Percentiles rank a stretch among this genome's conserved stretches.
phyloP scores from a whole-genome alignment of 2,113 vertebrate genomes.

The Isichthys henryi region DNA sequence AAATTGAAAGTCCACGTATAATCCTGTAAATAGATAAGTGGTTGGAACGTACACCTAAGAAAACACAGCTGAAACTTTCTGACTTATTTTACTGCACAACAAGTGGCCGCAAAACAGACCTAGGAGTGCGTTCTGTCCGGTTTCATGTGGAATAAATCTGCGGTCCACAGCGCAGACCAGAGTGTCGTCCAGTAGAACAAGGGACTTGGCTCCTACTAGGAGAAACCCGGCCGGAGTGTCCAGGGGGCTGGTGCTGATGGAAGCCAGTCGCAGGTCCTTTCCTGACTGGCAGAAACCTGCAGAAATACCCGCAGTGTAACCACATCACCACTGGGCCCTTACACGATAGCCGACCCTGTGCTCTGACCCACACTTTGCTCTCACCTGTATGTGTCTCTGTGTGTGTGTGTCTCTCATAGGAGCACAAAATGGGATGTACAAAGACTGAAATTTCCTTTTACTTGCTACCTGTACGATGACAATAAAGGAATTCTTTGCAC shows the following conservation, averaged over 20 bases:
- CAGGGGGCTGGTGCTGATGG: constrained; percentile 70
- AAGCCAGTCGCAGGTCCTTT: constrained; percentile 80
- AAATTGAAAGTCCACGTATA: background rate
- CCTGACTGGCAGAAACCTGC: constrained; percentile 87
- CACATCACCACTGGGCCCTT: background rate
- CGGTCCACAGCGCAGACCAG: constrained; percentile 88
- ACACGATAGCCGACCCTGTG: background rate
- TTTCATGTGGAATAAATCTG: constrained; percentile 87
- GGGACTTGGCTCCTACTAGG: constrained; percentile 84
- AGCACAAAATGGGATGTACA: background rate
- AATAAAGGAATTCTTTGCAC: background rate
- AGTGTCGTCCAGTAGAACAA: constrained; percentile 75
- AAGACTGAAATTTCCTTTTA: background rate
- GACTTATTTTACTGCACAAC: background rate
- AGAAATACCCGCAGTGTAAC: background rate
- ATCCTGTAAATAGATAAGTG: background rate
- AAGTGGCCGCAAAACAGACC: constrained; percentile 62
- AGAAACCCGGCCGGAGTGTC: constrained; percentile 81
- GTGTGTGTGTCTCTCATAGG: background rate
- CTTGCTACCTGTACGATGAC: background rate
- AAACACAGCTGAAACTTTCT: background rate
- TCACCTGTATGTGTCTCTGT: background rate
- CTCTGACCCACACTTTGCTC: background rate
- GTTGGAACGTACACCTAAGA: background rate
- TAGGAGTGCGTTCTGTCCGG: constrained; percentile 79